These are phyloP conservation scores for Agrypnus murinus DNA, from an alignment of 2,888 invertebrate genomes.

Conservation along the genomic window DNA sequence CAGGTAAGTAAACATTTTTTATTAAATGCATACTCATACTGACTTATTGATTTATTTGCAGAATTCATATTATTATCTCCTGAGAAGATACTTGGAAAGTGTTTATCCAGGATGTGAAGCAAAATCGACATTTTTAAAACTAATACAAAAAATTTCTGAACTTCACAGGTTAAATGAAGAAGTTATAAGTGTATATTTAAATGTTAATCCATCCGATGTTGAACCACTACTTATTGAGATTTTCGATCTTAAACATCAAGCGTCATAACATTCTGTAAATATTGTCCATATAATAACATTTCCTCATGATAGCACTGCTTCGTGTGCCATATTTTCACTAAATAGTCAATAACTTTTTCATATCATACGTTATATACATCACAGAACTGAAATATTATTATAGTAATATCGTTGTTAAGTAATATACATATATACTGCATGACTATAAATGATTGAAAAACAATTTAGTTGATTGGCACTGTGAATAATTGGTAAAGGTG, in stretches of 20 bases:
- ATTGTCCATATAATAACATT: too few relatives aligned
- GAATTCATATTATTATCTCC: constrained; percentile 93
- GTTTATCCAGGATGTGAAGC: constrained; percentile 91
- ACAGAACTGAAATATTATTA: too few relatives aligned
- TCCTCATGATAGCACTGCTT: too few relatives aligned
- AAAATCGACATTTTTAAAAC: constrained; percentile 87
- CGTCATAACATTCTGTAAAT: constrained; percentile 21
- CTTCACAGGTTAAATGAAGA: constrained; percentile 91
- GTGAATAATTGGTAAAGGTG: too few relatives aligned
- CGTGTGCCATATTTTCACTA: too few relatives aligned
- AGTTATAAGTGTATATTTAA: constrained; percentile 92
- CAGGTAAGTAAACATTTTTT: constrained; percentile 75
- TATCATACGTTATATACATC: too few relatives aligned
- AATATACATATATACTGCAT: too few relatives aligned
- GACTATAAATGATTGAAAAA: too few relatives aligned
- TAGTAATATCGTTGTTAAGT: too few relatives aligned
- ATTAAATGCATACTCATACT: constrained; percentile 1
- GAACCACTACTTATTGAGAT: constrained; percentile 96
- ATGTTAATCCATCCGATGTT: constrained; percentile 93
- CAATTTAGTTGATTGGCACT: too few relatives aligned
- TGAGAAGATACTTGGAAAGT: constrained; percentile 88
- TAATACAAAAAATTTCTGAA: constrained; percentile 94
- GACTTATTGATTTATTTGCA: constrained; percentile 68
- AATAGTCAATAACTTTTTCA: too few relatives aligned
- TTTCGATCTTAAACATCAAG: constrained; percentile 87